These are phyloP conservation scores for Heliocidaris erythrogramma DNA, from an alignment of 35 echinoderm and acorn worm genomes.

Conservation along the genomic window DNA sequence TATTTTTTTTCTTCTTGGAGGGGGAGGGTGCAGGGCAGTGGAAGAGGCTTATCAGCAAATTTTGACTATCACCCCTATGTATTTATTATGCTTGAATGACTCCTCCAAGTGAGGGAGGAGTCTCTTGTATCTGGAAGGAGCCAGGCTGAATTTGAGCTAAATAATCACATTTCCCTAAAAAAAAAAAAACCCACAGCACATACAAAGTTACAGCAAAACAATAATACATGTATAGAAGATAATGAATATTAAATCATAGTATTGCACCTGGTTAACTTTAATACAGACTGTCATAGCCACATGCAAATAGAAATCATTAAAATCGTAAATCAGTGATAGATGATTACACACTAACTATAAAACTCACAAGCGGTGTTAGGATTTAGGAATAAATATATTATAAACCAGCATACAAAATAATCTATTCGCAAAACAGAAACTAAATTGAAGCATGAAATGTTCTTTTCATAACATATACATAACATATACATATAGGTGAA, in stretches of 20 bases:
- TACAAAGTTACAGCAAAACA: not conserved
- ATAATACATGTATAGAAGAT: not conserved
- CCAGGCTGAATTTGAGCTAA: not conserved
- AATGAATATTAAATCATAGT: not conserved
- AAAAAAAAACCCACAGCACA: not conserved
- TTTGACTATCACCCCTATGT: too few relatives aligned
- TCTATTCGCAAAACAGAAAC: not conserved
- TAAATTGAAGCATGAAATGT: not conserved
- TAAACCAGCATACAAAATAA: constrained; percentile 2
- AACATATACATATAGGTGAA: not conserved
- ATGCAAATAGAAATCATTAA: not conserved
- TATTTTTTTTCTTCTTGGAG: too few relatives aligned
- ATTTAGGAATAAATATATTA: not conserved
- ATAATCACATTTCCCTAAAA: not conserved
- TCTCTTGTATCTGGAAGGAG: too few relatives aligned
- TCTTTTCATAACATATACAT: not conserved
- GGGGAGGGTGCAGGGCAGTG: too few relatives aligned
- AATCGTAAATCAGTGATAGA: not conserved
- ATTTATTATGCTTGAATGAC: too few relatives aligned
- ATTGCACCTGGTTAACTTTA: not conserved
- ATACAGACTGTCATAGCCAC: not conserved
- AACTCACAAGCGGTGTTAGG: not conserved
- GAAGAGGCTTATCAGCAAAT: too few relatives aligned
- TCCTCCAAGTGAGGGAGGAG: too few relatives aligned
- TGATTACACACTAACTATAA: not conserved